A percentile compares a stretch with the other conserved stretches of the same genome.
Conservation (phyloP, 2,797 vertebrate genomes). For the Rhincodon typus region DNA sequence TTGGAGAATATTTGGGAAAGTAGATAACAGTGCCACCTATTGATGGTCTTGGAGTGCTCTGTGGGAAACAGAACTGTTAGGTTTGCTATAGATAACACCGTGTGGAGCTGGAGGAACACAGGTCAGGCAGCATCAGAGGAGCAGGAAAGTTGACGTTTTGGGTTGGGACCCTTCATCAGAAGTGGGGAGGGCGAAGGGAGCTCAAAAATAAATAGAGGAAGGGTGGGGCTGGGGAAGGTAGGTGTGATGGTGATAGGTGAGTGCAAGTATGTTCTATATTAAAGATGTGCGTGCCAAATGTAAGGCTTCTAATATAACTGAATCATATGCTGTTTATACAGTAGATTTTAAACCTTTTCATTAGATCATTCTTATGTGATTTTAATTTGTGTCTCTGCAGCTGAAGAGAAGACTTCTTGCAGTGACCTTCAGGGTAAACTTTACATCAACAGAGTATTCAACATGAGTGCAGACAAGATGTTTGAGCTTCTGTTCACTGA, state of each 20-base stretch:
- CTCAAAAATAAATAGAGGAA: no score
- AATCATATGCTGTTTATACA: not conserved
- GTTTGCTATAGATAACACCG: not conserved
- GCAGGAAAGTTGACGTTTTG: no score
- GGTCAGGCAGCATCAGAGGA: no score
- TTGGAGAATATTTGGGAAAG: not conserved
- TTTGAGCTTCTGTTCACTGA: conserved; percentile 89
- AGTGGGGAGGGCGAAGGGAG: no score
- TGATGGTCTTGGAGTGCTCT: not conserved
- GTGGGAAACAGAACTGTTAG: not conserved
- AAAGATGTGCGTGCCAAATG: not conserved
- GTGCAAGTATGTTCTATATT: not conserved
- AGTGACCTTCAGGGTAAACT: conserved; percentile 72
- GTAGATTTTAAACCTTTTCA: not conserved
- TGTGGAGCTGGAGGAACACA: no score
- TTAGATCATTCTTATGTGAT: not conserved
- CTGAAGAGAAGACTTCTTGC: conserved; percentile 60
- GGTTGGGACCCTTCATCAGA: no score
- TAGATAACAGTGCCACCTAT: not conserved
- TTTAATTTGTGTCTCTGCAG: conserved; percentile 42
- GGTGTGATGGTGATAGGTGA: no score
- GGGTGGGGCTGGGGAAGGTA: no score
- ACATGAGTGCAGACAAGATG: conserved; percentile 81
- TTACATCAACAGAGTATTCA: conserved; percentile 80
- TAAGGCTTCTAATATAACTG: not conserved